Percentiles rank a stretch among this genome's conserved stretches.
phyloP scores from a whole-genome alignment of 1,140 invertebrate species.

The Papilio polyxenes region DNA sequence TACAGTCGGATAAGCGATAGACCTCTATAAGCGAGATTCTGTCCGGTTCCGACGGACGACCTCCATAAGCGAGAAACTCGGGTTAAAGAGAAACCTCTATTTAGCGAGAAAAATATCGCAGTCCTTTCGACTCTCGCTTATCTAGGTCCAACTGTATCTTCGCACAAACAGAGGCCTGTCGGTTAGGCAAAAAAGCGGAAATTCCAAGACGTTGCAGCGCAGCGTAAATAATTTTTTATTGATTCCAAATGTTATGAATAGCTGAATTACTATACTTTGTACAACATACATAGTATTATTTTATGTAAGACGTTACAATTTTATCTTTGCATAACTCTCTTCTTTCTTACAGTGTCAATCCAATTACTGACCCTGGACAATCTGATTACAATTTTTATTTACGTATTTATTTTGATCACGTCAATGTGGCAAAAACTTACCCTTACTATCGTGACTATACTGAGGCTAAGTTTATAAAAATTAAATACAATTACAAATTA shows the following conservation, averaged over 20 bases:
- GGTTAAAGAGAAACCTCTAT: no score
- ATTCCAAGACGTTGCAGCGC: background rate
- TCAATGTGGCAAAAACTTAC: background rate
- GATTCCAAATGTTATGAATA: background rate
- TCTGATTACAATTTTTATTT: constrained; percentile 3
- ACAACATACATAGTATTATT: background rate
- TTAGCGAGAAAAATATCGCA: no score
- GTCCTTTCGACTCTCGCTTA: no score
- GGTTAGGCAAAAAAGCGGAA: background rate
- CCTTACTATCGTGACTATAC: no score
- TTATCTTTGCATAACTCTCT: background rate
- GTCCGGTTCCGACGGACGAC: no score
- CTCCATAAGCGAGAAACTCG: no score
- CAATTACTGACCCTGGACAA: background rate
- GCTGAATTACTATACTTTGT: background rate
- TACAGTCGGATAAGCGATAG: no score
- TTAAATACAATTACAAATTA: background rate
- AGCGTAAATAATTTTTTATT: background rate
- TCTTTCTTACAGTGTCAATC: constrained; percentile 23
- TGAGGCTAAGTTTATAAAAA: background rate
- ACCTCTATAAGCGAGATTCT: no score
- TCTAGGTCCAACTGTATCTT: no score
- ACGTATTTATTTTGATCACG: background rate
- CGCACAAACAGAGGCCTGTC: no score
- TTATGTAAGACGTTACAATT: background rate